Conservation (phyloP, 2,797 vertebrate species). For the Lemur catta region DNA sequence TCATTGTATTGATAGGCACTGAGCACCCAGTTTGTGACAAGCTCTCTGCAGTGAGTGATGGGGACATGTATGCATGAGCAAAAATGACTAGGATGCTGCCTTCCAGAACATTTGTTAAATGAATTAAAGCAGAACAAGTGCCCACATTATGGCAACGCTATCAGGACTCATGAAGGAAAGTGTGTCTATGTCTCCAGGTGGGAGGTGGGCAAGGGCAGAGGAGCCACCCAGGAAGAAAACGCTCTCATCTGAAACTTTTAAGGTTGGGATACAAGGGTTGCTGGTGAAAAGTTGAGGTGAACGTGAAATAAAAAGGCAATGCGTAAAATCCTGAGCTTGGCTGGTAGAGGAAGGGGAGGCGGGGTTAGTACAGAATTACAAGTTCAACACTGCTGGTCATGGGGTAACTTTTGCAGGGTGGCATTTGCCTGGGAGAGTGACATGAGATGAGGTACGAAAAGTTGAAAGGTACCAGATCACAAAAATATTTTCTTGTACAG, state of each 20-base stretch:
- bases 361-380: not conserved
- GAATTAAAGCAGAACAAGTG: not conserved
- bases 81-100: not conserved
- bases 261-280: not conserved
- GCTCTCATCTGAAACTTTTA: not conserved
- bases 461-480: not conserved
- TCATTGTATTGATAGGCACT: not conserved
- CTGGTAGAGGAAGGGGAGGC: not conserved
- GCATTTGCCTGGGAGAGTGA: not conserved
- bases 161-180: not conserved
- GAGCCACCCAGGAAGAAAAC: not conserved
- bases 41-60: not conserved
- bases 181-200: not conserved
- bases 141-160: not conserved
- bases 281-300: not conserved
- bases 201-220: not conserved
- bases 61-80: not conserved
- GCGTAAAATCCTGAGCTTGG: not conserved
- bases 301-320: not conserved
- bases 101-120: not conserved
- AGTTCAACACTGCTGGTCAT: not conserved
- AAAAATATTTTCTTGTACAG: not conserved
- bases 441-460: not conserved
- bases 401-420: not conserved
- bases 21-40: not conserved